Percentiles rank a stretch among this genome's conserved stretches.
phyloP scores from a whole-genome alignment of 92 coral and sea anemone species.

The Nematostella vectensis region DNA sequence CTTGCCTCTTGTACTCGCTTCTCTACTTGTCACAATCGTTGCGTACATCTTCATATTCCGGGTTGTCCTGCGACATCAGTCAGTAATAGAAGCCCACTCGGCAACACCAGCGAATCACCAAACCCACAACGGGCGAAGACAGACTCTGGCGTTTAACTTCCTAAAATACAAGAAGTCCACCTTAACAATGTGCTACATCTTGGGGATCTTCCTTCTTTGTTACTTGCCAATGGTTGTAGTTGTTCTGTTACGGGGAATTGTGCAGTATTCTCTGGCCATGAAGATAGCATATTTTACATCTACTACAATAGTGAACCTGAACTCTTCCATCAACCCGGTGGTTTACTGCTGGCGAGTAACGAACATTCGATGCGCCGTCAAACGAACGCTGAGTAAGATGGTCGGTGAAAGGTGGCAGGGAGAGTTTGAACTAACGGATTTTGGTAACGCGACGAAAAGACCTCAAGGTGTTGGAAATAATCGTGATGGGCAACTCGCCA shows the following conservation, averaged over 20 bases:
- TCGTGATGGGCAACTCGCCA: no score
- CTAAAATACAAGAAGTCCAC: conserved; percentile 52
- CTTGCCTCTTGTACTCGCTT: conserved; percentile 4
- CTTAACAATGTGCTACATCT: conserved; percentile 48
- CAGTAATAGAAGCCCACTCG: conserved; percentile 20
- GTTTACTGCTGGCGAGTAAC: conserved; percentile 67
- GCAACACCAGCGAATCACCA: background rate
- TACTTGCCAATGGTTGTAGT: conserved; percentile 46
- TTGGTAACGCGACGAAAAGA: no score
- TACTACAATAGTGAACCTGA: conserved; percentile 28
- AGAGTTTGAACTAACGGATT: no score
- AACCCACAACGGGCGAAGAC: background rate
- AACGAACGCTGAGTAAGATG: conserved; percentile 6
- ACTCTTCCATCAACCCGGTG: conserved; percentile 52
- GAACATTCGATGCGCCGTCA: conserved; percentile 56
- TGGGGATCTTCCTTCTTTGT: conserved; percentile 47
- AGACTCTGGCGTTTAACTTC: background rate
- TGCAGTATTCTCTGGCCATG: conserved; percentile 29
- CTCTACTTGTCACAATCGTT: conserved; percentile 22
- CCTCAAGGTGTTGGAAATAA: no score
- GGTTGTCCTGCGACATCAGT: conserved; percentile 45
- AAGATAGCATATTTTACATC: conserved; percentile 46
- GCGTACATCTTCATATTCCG: conserved; percentile 43
- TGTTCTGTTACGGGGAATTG: conserved; percentile 13
- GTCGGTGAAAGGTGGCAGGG: no score